Conservation (phyloP, 2,113 vertebrate species). For the Pangasianodon hypophthalmus region DNA sequence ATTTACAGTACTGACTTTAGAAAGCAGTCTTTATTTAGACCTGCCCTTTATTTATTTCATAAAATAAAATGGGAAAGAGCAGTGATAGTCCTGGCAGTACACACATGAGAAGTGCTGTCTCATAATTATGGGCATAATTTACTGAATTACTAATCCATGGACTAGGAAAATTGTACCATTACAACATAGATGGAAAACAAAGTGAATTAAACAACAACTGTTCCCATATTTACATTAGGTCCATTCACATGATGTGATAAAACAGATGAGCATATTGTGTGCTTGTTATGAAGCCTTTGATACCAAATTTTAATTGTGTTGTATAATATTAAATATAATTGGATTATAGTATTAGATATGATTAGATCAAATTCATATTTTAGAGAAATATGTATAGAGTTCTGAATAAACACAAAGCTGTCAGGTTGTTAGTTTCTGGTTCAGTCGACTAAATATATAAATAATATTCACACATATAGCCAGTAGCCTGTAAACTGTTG, state of each 20-base stretch:
- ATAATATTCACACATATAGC: neutral
- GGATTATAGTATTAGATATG: neutral
- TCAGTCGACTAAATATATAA: neutral
- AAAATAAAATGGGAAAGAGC: neutral
- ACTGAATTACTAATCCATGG: neutral
- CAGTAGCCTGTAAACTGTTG: neutral
- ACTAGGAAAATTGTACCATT: neutral
- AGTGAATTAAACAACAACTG: neutral
- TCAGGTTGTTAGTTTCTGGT: neutral
- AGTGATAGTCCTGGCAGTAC: neutral
- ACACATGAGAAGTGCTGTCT: neutral
- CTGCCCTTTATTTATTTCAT: neutral
- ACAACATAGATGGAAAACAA: neutral
- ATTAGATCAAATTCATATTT: neutral
- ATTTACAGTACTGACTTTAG: neutral
- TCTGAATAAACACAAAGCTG: neutral
- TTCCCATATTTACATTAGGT: neutral
- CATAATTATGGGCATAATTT: neutral
- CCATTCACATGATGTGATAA: neutral
- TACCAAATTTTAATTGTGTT: neutral
- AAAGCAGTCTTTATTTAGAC: neutral
- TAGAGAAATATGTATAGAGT: neutral
- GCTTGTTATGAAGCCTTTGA: neutral
- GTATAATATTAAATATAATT: neutral
- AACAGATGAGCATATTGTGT: neutral